Conservation (phyloP, 2,888 invertebrate species). For the Epirrhoe alternata region DNA sequence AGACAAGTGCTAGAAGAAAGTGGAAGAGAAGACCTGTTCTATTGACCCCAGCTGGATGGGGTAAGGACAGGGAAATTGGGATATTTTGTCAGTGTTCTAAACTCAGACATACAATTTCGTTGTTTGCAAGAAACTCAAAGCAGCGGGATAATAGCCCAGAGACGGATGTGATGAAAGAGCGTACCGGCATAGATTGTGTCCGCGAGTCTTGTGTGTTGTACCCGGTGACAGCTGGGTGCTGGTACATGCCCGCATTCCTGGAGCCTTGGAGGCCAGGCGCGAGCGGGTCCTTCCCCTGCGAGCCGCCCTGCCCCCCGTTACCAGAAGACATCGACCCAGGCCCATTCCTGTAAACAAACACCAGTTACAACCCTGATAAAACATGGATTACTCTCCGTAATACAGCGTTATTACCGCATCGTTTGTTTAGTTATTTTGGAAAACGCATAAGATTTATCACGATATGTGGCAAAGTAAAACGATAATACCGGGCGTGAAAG, state of each 20-base stretch:
- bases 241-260: constrained; percentile 66
- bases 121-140: no score
- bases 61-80: no score
- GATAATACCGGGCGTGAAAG: neutral
- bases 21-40: no score
- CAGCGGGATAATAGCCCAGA: neutral
- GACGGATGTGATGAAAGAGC: neutral
- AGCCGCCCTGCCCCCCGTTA: constrained; percentile 66
- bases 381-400: neutral
- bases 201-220: constrained; percentile 78
- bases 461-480: neutral
- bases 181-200: constrained; percentile 71
- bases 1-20: no score
- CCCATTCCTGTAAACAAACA: constrained; percentile 69
- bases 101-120: no score
- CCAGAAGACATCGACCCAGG: constrained; percentile 67
- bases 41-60: no score
- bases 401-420: neutral
- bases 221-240: constrained; percentile 75
- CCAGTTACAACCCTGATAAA: constrained; percentile 28
- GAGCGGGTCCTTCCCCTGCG: constrained; percentile 79
- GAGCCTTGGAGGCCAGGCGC: constrained; percentile 72
- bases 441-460: neutral
- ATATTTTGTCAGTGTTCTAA: no score
- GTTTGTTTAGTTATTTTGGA: neutral